Percentiles rank a stretch among this genome's conserved stretches.
These are phyloP conservation scores for Melanostoma mellinum DNA, from an alignment of 2,888 invertebrate species.

Conservation along the genomic window DNA sequence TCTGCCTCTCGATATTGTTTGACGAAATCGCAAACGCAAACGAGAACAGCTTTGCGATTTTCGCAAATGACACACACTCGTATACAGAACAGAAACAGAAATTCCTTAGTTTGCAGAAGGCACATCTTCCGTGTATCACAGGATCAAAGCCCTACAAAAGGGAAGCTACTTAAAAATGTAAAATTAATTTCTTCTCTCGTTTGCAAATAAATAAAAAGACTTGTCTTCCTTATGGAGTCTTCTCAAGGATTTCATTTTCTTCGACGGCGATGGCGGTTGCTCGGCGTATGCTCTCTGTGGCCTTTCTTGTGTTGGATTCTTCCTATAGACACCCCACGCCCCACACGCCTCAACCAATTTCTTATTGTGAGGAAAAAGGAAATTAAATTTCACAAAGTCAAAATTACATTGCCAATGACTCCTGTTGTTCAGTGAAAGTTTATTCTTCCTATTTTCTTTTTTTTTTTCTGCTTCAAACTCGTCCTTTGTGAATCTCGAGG, in stretches of 20 bases:
- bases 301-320: conserved; percentile 24
- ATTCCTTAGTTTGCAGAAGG: not conserved
- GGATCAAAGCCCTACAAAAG: conserved; percentile 28
- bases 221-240: conserved; percentile 27
- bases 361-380: conserved; percentile 74
- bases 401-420: conserved; percentile 75
- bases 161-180: conserved; percentile 70
- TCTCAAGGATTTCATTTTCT: conserved; percentile 52
- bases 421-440: conserved; percentile 71
- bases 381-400: conserved; percentile 80
- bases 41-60: conserved; percentile 44
- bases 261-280: conserved; percentile 59
- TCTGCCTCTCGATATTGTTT: conserved; percentile 48
- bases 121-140: conserved; percentile 1
- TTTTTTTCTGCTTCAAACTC: conserved; percentile 2
- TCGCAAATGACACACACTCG: conserved; percentile 16
- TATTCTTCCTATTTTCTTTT: conserved; percentile 34
- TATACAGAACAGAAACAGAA: not conserved
- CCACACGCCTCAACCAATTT: not conserved
- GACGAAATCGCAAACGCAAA: conserved; percentile 24
- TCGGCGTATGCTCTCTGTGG: conserved; percentile 67
- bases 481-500: conserved; percentile 40
- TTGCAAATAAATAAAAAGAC: conserved; percentile 60
- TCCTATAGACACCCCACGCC: not conserved
- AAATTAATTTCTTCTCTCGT: conserved; percentile 71